A percentile compares a stretch with the other conserved stretches of the same genome.
Evolutionary conservation across 2,113 vertebrate species (phyloP).

Genomic region (Heterocephalus glaber): DNA sequence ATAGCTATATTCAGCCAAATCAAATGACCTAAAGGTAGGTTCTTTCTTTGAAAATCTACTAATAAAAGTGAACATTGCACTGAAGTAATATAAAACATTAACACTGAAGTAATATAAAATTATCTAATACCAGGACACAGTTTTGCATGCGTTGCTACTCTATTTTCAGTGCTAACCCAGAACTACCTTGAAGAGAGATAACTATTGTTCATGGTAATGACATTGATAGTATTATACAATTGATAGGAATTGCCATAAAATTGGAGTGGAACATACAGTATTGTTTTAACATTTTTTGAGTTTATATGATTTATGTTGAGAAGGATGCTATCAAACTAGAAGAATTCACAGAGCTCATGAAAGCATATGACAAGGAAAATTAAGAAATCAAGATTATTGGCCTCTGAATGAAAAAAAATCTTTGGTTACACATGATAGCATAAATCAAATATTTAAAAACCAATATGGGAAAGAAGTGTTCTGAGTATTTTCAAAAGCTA

Average conservation of each 20-base stretch:
- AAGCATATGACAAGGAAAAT: neutral
- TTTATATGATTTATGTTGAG: neutral
- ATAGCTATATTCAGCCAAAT: neutral
- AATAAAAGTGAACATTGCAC: neutral
- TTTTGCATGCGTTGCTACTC: neutral
- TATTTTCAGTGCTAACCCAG: neutral
- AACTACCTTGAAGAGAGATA: neutral
- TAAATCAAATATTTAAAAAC: neutral
- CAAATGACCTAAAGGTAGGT: neutral
- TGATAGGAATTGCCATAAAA: neutral
- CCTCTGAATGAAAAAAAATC: neutral
- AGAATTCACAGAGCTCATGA: neutral
- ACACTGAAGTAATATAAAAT: neutral
- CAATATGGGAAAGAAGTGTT: neutral
- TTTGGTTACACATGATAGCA: neutral
- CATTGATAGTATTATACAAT: neutral
- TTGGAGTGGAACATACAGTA: neutral
- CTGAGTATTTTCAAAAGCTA: neutral
- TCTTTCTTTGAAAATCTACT: slow-evolving; percentile 7
- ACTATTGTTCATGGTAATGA: neutral
- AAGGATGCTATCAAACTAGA: neutral
- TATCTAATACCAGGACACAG: neutral
- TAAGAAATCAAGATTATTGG: neutral
- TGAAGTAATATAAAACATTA: slow-evolving; percentile 8
- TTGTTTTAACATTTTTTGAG: neutral